Percentiles rank a stretch among this genome's conserved stretches.
These are phyloP conservation scores for Calliopsis andreniformis DNA, from an alignment of 1,140 invertebrate genomes.

Conservation along the genomic window DNA sequence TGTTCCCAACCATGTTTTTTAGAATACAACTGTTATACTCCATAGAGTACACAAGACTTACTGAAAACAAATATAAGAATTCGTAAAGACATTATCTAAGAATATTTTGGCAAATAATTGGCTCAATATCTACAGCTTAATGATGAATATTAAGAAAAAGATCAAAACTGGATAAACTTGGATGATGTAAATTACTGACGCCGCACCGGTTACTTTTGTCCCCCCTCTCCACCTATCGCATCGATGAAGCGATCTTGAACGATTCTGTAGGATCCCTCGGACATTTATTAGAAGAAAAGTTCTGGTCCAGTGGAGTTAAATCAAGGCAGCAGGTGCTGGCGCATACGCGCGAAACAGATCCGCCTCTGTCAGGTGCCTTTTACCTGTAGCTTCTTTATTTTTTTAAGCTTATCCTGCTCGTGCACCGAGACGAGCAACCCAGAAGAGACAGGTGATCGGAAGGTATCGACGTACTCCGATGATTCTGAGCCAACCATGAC, in stretches of 20 bases:
- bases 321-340: constrained; percentile 46
- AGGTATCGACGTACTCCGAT: constrained; percentile 62
- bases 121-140: no score
- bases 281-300: constrained; percentile 40
- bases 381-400: constrained; percentile 35
- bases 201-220: no score
- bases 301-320: constrained; percentile 34
- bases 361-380: constrained; percentile 42
- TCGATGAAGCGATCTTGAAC: not conserved
- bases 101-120: no score
- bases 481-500: constrained; percentile 67
- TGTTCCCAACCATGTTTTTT: no score
- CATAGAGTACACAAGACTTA: no score
- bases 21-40: no score
- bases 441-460: constrained; percentile 49
- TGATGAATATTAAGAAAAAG: no score
- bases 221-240: no score
- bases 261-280: not conserved
- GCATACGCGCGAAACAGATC: constrained; percentile 37
- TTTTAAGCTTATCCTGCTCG: constrained; percentile 42
- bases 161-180: no score
- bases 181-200: no score
- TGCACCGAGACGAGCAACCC: constrained; percentile 7
- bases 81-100: no score
- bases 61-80: no score